Evolutionary conservation across 2,113 vertebrate species (phyloP).

Genomic region (Myiagra hebetior): DNA sequence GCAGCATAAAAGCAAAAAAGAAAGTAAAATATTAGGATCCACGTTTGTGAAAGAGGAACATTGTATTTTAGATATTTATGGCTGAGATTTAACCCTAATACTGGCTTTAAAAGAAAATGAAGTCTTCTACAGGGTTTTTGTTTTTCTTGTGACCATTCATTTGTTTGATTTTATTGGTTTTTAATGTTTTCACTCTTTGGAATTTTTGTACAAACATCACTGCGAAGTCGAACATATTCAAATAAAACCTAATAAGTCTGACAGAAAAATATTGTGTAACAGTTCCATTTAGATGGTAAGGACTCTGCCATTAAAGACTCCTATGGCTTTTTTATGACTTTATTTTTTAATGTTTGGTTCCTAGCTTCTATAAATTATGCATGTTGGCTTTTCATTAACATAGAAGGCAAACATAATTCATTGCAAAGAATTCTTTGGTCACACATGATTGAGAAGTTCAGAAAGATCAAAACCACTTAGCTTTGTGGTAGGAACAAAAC

Average conservation of each 20-base stretch:
- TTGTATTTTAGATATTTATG: neutral
- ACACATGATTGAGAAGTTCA: slow-evolving; percentile 62
- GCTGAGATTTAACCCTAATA: neutral
- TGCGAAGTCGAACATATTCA: slow-evolving; percentile 1
- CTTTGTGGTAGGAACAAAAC: slow-evolving; percentile 45
- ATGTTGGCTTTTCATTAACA: slow-evolving; percentile 72
- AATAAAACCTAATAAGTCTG: slow-evolving; percentile 67
- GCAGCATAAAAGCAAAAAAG: neutral
- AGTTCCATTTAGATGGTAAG: slow-evolving; percentile 4
- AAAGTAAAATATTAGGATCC: neutral
- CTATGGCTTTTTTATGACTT: slow-evolving; percentile 50
- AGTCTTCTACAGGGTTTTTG: neutral
- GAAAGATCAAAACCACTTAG: slow-evolving; percentile 59
- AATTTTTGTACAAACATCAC: slow-evolving; percentile 14
- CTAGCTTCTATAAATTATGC: slow-evolving; percentile 69
- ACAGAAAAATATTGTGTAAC: slow-evolving; percentile 34
- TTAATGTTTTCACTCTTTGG: neutral
- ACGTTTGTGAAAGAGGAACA: neutral
- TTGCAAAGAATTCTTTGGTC: slow-evolving; percentile 69
- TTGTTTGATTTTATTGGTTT: slow-evolving; percentile 1
- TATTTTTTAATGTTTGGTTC: slow-evolving; percentile 40
- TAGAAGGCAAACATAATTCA: slow-evolving; percentile 68
- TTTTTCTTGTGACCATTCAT: neutral
- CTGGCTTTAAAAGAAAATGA: neutral
- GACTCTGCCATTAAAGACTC: slow-evolving; percentile 53